A percentile compares a stretch with the other conserved stretches of the same genome.
Conservation (phyloP, 1,140 invertebrate species). For the Drosophila elegans region DNA sequence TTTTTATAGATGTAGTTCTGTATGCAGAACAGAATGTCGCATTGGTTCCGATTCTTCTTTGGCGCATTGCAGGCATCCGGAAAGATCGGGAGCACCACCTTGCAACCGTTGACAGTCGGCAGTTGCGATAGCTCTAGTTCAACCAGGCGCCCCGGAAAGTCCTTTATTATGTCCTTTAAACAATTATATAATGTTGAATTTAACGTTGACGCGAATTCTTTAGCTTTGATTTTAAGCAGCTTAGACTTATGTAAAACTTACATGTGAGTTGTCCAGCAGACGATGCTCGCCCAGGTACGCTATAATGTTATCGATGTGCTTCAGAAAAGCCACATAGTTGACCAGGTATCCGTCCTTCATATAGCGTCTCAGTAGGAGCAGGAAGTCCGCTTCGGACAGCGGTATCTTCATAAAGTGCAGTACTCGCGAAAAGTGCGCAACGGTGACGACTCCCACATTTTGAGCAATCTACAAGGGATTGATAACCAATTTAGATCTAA, state of each 20-base stretch:
- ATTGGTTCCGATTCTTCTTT: constrained; percentile 63
- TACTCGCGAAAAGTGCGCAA: constrained; percentile 89
- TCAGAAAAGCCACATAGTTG: constrained; percentile 90
- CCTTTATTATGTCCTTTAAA: constrained; percentile 85
- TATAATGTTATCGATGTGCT: constrained; percentile 87
- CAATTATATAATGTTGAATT: too few species aligned
- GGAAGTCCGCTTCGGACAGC: constrained; percentile 88
- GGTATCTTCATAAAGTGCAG: constrained; percentile 88
- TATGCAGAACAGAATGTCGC: constrained; percentile 72
- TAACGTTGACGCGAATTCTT: neutral
- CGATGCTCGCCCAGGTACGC: constrained; percentile 62
- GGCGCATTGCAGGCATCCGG: constrained; percentile 72
- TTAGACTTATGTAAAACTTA: constrained; percentile 7
- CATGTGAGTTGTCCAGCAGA: constrained; percentile 64
- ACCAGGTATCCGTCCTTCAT: constrained; percentile 89
- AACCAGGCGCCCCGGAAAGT: constrained; percentile 88
- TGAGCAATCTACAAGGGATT: constrained; percentile 87
- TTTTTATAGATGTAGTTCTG: constrained; percentile 86
- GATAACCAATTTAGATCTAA: too few species aligned
- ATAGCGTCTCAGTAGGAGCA: constrained; percentile 88
- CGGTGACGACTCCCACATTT: constrained; percentile 89
- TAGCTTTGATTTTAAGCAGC: neutral
- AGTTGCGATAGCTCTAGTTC: constrained; percentile 88
- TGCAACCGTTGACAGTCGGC: constrained; percentile 86
- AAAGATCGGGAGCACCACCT: constrained; percentile 56